These are phyloP conservation scores for Psittacula derbiana DNA, from an alignment of 2,797 vertebrate species.

Conservation along the genomic window DNA sequence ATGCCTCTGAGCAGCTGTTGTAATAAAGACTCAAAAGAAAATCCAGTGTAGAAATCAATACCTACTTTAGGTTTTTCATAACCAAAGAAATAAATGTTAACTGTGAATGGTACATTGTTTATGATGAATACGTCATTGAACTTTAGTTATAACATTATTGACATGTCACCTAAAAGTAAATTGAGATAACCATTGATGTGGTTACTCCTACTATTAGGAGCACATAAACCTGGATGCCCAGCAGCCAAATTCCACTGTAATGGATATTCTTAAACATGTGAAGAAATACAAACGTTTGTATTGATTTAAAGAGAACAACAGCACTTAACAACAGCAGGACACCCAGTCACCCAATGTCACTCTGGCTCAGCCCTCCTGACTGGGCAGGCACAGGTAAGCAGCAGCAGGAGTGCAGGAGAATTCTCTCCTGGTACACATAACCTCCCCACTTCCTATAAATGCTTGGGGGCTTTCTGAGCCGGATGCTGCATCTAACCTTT, in stretches of 20 bases:
- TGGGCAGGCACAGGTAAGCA: fast-evolving
- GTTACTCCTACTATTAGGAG: not conserved
- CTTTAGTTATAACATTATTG: not conserved
- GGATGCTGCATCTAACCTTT: not conserved
- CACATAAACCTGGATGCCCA: not conserved
- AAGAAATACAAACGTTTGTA: not conserved
- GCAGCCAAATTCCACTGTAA: not conserved
- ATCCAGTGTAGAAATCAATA: not conserved
- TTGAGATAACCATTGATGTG: not conserved
- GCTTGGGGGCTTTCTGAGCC: not conserved
- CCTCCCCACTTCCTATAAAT: not conserved
- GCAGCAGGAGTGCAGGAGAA: not conserved
- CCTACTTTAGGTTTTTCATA: not conserved
- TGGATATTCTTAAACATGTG: not conserved
- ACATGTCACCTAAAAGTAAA: fast-evolving
- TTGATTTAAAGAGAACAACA: not conserved
- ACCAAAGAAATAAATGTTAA: not conserved
- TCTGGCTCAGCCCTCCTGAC: not conserved
- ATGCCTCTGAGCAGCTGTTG: not conserved
- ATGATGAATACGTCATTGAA: not conserved
- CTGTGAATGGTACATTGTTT: not conserved
- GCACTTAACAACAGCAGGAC: not conserved
- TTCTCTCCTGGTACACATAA: not conserved
- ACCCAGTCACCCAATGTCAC: not conserved
- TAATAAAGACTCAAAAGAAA: not conserved